phyloP scores from a whole-genome alignment of 2,797 vertebrate genomes.

The Acrossocheilus wenchowensis region DNA sequence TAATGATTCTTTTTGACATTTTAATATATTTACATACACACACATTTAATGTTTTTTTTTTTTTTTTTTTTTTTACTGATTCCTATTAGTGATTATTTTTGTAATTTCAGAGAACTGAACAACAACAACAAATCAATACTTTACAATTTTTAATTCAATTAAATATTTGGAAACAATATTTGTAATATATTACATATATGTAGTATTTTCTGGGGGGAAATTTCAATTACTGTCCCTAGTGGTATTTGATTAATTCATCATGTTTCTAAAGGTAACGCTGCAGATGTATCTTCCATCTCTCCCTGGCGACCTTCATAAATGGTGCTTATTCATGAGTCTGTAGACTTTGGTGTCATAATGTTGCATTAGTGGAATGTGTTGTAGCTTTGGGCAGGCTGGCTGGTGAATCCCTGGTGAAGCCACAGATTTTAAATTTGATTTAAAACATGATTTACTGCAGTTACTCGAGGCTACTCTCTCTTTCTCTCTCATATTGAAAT shows the following conservation, averaged over 20 bases:
- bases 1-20: neutral
- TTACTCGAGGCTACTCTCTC: slow-evolving; percentile 17
- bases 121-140: neutral
- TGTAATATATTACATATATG: neutral
- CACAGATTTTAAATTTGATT: slow-evolving; percentile 45
- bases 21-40: neutral
- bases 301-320: neutral
- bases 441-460: slow-evolving; percentile 36
- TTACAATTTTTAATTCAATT: neutral
- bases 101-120: neutral
- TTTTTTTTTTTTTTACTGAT: neutral
- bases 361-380: slow-evolving; percentile 55
- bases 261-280: neutral
- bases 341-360: slow-evolving; percentile 41
- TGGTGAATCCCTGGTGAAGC: slow-evolving; percentile 53
- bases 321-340: slow-evolving; percentile 25
- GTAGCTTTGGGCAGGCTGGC: slow-evolving; percentile 64
- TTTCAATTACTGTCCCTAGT: neutral
- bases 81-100: neutral
- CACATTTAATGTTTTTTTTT: too few species aligned
- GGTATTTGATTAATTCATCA: slow-evolving; percentile 12
- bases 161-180: neutral
- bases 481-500: slow-evolving; percentile 21
- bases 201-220: neutral
- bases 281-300: neutral